Base-by-base conservation (phyloP, 64 coral and sea anemone species). In the Orbicella faveolata region DNA sequence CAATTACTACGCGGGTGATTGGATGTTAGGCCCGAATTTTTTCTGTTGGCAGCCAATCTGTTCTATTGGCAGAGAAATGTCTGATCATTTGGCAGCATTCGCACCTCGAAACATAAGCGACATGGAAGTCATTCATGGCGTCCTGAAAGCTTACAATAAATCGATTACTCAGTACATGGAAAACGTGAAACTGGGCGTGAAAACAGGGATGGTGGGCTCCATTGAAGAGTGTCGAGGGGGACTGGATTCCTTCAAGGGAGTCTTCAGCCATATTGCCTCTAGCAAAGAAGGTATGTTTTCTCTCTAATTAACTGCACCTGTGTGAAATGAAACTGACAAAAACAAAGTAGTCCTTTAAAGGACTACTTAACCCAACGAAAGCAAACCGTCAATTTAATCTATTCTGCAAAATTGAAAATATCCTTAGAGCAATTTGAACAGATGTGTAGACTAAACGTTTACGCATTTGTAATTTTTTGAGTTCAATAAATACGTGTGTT, bases 21-120 rank as follows among this genome's bases (percentile, higher is more conserved):
- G 97, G 97, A 96, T 99, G 97, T 68, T 99, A 41, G 97, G 97
- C 4, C 97, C 97, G 0, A 94, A 99, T 70, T 87, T 89, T 33
- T 96, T 99, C 30, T 99, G 97, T 16, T 94, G 76, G 90, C 78
- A 91, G 16, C 85, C 91, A 6, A 91, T 99, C 33, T 99, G 97
- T 75, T 19, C 66, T 26, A 75, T 96, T 2, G 61, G 59, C 16
- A 77, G 20, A 36, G 36, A 89, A 23, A 81, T 99, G 51, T 20
- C 19, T 1, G 16, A 62, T 14, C 72, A 91, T 52, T 61, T 95
- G 33, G 55, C 23, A 19, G 62, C 75, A 44, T 89, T 95, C 21
- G 63, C 67, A 52, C 94, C 94, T 1, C 59, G 14, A 33, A 91
- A 64, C 7, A 57, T 84, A 23, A 70, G 80, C 26, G 97, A 96